Base-by-base conservation (phyloP, 2,797 vertebrate species). In the Chromobotia macracanthus region DNA sequence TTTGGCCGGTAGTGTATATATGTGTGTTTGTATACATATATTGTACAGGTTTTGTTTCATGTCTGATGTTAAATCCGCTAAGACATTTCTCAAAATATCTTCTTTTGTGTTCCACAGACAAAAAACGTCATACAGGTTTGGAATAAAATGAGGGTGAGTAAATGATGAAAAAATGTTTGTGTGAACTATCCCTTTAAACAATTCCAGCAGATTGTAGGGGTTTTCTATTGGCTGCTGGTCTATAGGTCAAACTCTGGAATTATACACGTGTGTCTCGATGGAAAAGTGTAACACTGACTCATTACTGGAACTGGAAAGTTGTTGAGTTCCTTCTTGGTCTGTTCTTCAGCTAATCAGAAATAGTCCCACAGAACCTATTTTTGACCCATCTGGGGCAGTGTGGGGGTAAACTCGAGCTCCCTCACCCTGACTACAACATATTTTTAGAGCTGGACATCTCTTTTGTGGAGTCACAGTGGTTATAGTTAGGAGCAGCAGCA, bases 391-490 rank as follows among this genome's bases (percentile, higher is more conserved):
- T 23, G 80, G 65, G 77, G 82, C 65, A 74, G 81, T 79, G 72
- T 77, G 12, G 50, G 76, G 66, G 79, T 31, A 66, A 70, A 68
- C 38, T 51, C 70, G 83, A 82, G 69, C 80, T 79, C 12, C 71
- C 56, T 84, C 64, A 66, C 77, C 80, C 67, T 55, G 71, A 72
- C 85, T 87, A 84, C 82, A 81, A 71, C 46, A 5, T 88, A 89
- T 87, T 84, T 84, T 84, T 88, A 87, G 85, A 68, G 48, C 11
- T 72, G 25, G 9, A 78, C 48, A 69, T 58, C 38, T 87, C 79
- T 85, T 88, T 86, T 87, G 85, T 87, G 75, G 84, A 84, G 84
- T 86, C 84, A 87, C 79, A 80, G 72, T 41, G 68, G 75, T 82
- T 88, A 87, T 82, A 86, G 83, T 85, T 88, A 84, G 84, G 66